Evolutionary conservation across 2,113 vertebrate genomes (phyloP).

Genomic region (Xerus inauris): DNA sequence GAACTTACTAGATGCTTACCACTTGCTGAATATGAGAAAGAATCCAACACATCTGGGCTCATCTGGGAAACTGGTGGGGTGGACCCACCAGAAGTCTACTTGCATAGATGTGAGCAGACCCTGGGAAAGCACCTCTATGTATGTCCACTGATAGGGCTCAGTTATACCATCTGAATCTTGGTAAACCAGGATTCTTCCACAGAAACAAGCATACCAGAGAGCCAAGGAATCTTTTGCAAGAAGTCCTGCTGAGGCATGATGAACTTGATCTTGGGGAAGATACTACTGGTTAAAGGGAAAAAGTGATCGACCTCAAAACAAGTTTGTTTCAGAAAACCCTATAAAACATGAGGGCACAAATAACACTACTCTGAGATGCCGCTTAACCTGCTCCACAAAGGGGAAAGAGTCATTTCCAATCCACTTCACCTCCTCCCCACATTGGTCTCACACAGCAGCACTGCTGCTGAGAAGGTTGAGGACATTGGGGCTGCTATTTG

Average conservation of each 20-base stretch:
- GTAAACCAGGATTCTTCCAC: neutral
- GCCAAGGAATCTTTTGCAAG: no score
- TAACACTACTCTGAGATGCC: neutral
- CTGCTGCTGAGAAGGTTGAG: neutral
- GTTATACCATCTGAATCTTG: neutral
- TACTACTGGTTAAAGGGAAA: neutral
- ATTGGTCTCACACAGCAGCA: no score
- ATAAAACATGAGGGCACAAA: neutral
- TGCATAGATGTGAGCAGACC: neutral
- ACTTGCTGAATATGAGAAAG: neutral
- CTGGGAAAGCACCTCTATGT: neutral
- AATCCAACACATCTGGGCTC: neutral
- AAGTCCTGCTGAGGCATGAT: neutral
- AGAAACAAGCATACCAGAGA: neutral
- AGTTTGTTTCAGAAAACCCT: neutral
- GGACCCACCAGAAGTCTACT: neutral
- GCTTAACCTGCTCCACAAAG: neutral
- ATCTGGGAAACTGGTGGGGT: neutral
- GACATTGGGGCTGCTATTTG: neutral
- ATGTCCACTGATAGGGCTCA: neutral
- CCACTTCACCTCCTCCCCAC: neutral
- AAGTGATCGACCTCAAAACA: neutral
- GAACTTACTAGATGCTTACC: neutral
- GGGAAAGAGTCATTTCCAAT: neutral
- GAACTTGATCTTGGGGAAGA: neutral